Percentiles rank a stretch among this genome's conserved stretches.
Conservation (phyloP, 2,797 vertebrate species). For the Poeciliopsis turneri region DNA sequence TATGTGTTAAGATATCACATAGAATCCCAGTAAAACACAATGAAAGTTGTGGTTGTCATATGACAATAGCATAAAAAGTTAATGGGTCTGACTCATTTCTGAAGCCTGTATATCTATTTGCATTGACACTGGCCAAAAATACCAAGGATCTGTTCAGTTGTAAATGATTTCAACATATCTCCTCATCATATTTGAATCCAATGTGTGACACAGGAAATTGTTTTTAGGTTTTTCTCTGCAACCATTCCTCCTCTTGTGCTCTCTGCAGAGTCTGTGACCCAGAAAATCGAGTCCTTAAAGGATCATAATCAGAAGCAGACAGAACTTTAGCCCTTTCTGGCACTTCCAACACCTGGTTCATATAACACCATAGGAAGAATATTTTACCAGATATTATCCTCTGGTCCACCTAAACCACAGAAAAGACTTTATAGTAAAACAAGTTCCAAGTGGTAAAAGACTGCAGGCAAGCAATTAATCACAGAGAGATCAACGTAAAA, state of each 20-base stretch:
- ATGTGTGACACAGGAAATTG: constrained; percentile 27
- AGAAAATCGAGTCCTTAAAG: constrained; percentile 69
- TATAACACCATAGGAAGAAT: constrained; percentile 56
- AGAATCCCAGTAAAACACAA: background rate
- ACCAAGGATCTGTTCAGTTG: background rate
- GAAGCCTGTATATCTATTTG: background rate
- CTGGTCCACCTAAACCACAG: constrained; percentile 6
- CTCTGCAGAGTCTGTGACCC: constrained; percentile 72
- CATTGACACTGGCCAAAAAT: background rate
- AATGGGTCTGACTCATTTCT: no score
- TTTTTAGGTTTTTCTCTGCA: constrained; percentile 34
- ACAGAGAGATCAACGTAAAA: background rate
- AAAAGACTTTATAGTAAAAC: constrained; percentile 39
- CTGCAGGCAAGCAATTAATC: background rate
- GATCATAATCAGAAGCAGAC: constrained; percentile 75
- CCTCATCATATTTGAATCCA: background rate
- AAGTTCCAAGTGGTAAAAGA: constrained; percentile 1
- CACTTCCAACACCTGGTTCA: constrained; percentile 75
- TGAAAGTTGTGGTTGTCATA: background rate
- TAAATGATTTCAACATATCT: background rate
- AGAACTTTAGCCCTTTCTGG: constrained; percentile 29
- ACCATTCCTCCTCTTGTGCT: constrained; percentile 54
- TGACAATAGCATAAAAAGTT: background rate
- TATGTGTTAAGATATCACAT: background rate
- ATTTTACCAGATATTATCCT: constrained; percentile 38